Percentiles rank a stretch among this genome's conserved stretches.
phyloP scores from a whole-genome alignment of 1,140 invertebrate genomes.

The Hyposmocoma kahamanoa region DNA sequence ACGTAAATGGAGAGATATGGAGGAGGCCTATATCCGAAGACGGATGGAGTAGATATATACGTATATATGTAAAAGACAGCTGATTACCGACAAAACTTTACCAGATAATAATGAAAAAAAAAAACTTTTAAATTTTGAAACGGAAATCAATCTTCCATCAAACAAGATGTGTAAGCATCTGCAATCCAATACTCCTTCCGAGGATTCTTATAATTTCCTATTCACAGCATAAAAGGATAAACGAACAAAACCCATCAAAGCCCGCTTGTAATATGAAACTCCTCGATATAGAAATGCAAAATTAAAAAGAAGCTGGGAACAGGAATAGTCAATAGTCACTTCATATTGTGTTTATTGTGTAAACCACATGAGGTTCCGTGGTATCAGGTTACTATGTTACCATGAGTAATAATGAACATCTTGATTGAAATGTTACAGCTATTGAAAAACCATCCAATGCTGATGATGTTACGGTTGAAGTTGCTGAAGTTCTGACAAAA shows the following conservation, averaged over 20 bases:
- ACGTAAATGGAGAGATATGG: too few relatives aligned
- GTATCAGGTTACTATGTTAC: constrained; percentile 44
- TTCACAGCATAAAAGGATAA: constrained; percentile 35
- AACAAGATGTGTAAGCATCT: too few relatives aligned
- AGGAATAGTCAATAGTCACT: constrained; percentile 70
- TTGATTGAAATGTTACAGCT: neutral
- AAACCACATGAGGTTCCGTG: constrained; percentile 56
- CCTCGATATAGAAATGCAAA: constrained; percentile 53
- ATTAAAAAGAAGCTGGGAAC: constrained; percentile 60
- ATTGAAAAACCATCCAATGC: constrained; percentile 33
- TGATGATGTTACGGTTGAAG: neutral
- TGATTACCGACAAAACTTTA: too few relatives aligned
- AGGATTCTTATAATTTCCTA: constrained; percentile 44
- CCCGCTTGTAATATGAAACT: constrained; percentile 55
- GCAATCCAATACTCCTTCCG: constrained; percentile 33
- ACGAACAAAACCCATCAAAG: constrained; percentile 24
- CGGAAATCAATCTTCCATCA: neutral
- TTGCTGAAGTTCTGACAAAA: constrained; percentile 5
- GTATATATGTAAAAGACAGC: too few relatives aligned
- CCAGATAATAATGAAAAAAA: too few relatives aligned
- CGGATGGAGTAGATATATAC: too few relatives aligned
- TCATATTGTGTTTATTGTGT: constrained; percentile 65
- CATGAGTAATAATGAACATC: constrained; percentile 7
- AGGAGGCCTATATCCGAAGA: too few relatives aligned
- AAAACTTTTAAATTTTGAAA: neutral